phyloP scores from a whole-genome alignment of 2,797 vertebrate species.

The Okamejei kenojei region DNA sequence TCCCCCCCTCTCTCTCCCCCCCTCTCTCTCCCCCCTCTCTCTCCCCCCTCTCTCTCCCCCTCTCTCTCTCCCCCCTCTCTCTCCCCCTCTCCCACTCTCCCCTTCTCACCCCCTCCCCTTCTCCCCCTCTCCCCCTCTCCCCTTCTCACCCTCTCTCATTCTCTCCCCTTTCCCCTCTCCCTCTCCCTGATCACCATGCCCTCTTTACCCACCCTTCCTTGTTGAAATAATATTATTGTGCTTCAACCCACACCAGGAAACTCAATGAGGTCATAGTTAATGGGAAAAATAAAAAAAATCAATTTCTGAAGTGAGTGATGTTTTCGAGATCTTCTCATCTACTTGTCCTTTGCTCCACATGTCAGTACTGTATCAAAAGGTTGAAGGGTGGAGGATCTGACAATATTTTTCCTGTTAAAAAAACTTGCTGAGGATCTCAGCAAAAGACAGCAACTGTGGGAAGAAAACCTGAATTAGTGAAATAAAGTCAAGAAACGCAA shows the following conservation, averaged over 20 bases:
- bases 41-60: no score
- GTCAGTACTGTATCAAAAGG: not conserved
- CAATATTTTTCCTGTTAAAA: not conserved
- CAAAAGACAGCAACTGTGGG: not conserved
- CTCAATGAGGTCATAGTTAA: not conserved
- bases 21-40: no score
- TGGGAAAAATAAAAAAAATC: not conserved
- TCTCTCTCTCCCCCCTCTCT: no score
- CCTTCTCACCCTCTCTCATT: no score
- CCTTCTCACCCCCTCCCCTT: no score
- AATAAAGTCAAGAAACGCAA: not conserved
- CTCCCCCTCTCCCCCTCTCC: no score
- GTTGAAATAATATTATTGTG: no score
- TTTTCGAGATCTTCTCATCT: not conserved
- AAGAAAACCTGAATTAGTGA: not conserved
- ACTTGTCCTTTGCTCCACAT: not conserved
- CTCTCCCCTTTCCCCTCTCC: no score
- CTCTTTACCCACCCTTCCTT: no score
- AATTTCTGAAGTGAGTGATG: not conserved
- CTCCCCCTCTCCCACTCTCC: no score
- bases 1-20: no score
- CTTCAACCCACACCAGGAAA: not conserved
- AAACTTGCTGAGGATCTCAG: not conserved
- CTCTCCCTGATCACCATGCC: no score
- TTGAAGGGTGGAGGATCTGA: not conserved